Percentiles rank a stretch among this genome's conserved stretches.
Conservation (phyloP, 2,113 vertebrate genomes). For the Mesembrinibis cayennensis region DNA sequence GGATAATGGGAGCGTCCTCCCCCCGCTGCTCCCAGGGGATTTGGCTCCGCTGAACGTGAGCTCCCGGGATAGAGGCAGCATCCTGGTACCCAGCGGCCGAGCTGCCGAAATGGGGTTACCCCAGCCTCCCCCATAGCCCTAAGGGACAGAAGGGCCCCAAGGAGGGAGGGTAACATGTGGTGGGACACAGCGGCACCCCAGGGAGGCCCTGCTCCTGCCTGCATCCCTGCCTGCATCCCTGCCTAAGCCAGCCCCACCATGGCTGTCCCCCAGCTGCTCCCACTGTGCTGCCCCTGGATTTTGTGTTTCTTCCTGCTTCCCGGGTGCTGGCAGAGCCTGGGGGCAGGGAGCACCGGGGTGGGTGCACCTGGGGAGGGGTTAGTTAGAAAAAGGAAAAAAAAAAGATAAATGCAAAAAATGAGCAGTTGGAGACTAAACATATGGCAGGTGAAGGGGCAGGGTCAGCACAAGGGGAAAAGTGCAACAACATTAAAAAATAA, state of each 20-base stretch:
- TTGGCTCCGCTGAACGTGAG: constrained; percentile 5
- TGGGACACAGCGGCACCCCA: not conserved
- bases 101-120: not conserved
- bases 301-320: rapidly evolving
- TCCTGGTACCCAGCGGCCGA: not conserved
- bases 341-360: not conserved
- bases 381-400: too few species aligned
- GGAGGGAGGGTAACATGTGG: too few species aligned
- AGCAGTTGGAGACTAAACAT: not conserved
- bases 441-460: not conserved
- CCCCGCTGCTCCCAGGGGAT: constrained; percentile 36
- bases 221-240: not conserved
- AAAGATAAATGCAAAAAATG: rapidly evolving
- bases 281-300: not conserved
- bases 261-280: not conserved
- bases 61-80: not conserved
- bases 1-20: constrained; percentile 15
- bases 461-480: not conserved
- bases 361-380: not conserved
- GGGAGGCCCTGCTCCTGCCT: not conserved
- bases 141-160: not conserved
- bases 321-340: not conserved
- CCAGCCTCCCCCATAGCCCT: rapidly evolving
- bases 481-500: not conserved
- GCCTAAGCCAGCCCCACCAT: not conserved